Base-by-base conservation (phyloP, 2,888 invertebrate genomes). In the Aporophyla nigra region DNA sequence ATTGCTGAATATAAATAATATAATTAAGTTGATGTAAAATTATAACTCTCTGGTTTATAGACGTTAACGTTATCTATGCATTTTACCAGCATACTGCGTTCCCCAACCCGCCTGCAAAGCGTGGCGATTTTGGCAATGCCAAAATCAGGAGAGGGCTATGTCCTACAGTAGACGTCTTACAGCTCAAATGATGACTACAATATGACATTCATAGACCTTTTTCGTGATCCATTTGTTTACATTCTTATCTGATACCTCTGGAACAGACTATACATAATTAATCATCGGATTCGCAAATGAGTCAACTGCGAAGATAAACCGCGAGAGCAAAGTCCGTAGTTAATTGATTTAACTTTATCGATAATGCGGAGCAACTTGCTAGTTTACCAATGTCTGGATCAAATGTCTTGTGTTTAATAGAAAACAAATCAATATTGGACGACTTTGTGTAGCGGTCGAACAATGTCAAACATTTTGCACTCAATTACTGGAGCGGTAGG, bases 331-430 rank as follows among this genome's bases (percentile, higher is more conserved):
- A 74, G 73, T 74, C 58, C 21, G 10, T 27, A 46, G 16, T 46
- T 73, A 68, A 83, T 84, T 76, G 72, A 77, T 77, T 76, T 63
- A 51, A 76, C 53, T 46, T 80, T 80, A 73, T 73, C 63, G 56
- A 65, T 76, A 84, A 80, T 65, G 63, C 27, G 9, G n/a, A 76
- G 61, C 59, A 77, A 80, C 74, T 80, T 62, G 73, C 71, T 65
- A 63, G 66, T 71, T 70, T 58, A 63, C n/a, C 49, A 58, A 71
- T 56, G 66, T 76, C 76, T 80, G 63, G 76, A 84, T 80, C 81
- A 83, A 83, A 68, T 73, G 84, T 65, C 80, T 62, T 33, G 33
- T 40, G 68, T 71, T 69, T 73, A 80, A 71, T 83, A 73, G 80
- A 83, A 84, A 80, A 67, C 67, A 63, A 62, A 68, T 83, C 68